Percentiles rank a stretch among this genome's conserved stretches.
These are phyloP conservation scores for Mnemiopsis leidyi DNA, from an alignment of 37 sponge, comb jelly and placozoan genomes.

Conservation along the genomic window DNA sequence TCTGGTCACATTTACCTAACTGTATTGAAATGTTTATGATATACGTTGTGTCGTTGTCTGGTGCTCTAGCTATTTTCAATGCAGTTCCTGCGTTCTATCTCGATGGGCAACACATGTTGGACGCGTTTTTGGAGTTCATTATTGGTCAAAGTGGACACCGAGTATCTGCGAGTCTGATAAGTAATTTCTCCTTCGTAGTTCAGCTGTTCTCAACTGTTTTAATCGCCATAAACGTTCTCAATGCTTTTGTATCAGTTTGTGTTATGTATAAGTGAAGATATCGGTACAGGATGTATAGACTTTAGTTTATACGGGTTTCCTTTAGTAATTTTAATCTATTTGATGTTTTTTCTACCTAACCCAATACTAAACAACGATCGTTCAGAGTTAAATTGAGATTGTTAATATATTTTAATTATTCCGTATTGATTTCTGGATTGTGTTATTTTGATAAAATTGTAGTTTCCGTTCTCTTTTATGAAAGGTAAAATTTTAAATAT, in stretches of 20 bases:
- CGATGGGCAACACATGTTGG: conserved; percentile 61
- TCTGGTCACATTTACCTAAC: conserved; percentile 75
- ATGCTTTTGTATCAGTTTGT: conserved; percentile 42
- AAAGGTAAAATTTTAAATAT: no score
- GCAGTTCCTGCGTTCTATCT: conserved; percentile 50
- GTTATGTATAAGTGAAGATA: background rate
- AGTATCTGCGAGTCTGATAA: background rate
- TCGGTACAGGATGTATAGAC: no score
- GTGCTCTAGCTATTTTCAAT: conserved; percentile 69
- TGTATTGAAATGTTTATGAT: conserved; percentile 75
- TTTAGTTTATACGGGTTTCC: no score
- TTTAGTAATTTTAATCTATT: no score
- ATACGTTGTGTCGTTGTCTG: conserved; percentile 83
- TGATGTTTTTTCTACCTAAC: no score
- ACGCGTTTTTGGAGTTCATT: background rate
- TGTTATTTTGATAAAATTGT: no score
- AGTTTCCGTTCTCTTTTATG: no score
- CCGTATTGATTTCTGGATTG: background rate
- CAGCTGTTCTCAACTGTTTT: conserved; percentile 23
- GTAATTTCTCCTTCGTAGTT: background rate
- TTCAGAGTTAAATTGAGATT: no score
- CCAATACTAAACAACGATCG: no score
- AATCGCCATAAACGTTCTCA: conserved; percentile 4
- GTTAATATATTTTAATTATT: background rate
- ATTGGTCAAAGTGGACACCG: background rate